A percentile compares a stretch with the other conserved stretches of the same genome.
Evolutionary conservation across 1,140 invertebrate species (phyloP).

Genomic region (Drosophila equinoxialis): DNA sequence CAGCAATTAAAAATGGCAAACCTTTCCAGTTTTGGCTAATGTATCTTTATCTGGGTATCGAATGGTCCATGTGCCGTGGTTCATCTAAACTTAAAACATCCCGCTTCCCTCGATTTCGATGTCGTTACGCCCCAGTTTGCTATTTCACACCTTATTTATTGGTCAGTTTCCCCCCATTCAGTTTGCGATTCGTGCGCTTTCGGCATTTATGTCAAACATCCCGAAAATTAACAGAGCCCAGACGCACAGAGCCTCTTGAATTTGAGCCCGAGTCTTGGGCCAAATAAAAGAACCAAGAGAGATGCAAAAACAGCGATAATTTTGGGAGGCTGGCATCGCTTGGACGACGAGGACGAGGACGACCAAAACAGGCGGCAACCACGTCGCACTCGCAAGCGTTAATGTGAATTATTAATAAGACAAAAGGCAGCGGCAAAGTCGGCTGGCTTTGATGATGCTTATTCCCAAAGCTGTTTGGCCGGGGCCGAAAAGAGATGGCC

Average conservation of each 20-base stretch:
- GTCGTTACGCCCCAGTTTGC: constrained; percentile 59
- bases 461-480: constrained; percentile 7
- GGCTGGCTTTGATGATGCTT: constrained; percentile 65
- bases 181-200: constrained; percentile 72
- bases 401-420: constrained; percentile 83
- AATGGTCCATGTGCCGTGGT: not conserved
- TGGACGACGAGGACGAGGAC: constrained; percentile 16
- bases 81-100: not conserved
- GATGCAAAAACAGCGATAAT: constrained; percentile 60
- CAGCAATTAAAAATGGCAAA: constrained; percentile 46
- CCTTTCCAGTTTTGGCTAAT: not conserved
- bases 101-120: constrained; percentile 7
- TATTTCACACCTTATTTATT: constrained; percentile 83
- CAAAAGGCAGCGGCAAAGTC: constrained; percentile 79
- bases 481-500: constrained; percentile 30
- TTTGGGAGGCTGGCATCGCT: constrained; percentile 67
- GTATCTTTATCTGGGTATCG: not conserved
- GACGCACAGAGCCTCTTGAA: not conserved
- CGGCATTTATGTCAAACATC: constrained; percentile 74
- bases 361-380: constrained; percentile 66
- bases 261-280: constrained; percentile 5
- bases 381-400: constrained; percentile 81
- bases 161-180: constrained; percentile 45
- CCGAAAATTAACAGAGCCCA: constrained; percentile 25
- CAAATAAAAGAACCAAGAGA: constrained; percentile 14